Base-by-base conservation (phyloP, 2,888 invertebrate genomes). In the Nesidiocoris tenuis region DNA sequence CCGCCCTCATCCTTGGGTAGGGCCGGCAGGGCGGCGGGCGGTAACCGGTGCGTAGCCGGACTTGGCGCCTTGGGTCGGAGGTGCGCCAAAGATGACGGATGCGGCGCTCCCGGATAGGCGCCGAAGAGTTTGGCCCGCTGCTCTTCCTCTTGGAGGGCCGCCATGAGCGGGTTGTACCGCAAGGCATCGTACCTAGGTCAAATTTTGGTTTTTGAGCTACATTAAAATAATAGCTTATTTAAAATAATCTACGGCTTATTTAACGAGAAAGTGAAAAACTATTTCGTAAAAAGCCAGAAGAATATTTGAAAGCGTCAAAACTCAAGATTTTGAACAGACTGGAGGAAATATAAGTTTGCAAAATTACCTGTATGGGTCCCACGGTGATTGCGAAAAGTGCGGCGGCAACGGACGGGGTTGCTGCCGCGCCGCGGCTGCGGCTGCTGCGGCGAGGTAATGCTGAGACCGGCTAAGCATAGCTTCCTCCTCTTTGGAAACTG, bases 161-260 rank as follows among this genome's bases (percentile, higher is more conserved):
- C 91, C 85, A 93, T 89, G 39, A 93, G 85, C 19, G 93, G 92
- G 83, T 91, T 92, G 83, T 91, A 92, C 74, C 92, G 88, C 79
- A 92, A 86, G 57, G 91, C 90, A 82, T 91, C 91, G 82, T 87
- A 87, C 54, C 88, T 84, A 83, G n/a, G n/a, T n/a, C n/a, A n/a
- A n/a, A n/a, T n/a, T n/a, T n/a, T n/a, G n/a, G n/a, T n/a, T n/a
- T n/a, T n/a, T n/a, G n/a, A n/a, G n/a, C n/a, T n/a, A n/a, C n/a
- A n/a, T n/a, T n/a, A n/a, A n/a, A n/a, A n/a, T n/a, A n/a, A n/a
- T n/a, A n/a, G n/a, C n/a, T n/a, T n/a, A n/a, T n/a, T n/a, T n/a
- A n/a, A n/a, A n/a, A n/a, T n/a, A n/a, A n/a, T n/a, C n/a, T n/a
- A n/a, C n/a, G n/a, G n/a, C n/a, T n/a, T n/a, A n/a, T n/a, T n/a